Conservation (phyloP, 2,113 vertebrate species). For the Neomonachus schauinslandi region DNA sequence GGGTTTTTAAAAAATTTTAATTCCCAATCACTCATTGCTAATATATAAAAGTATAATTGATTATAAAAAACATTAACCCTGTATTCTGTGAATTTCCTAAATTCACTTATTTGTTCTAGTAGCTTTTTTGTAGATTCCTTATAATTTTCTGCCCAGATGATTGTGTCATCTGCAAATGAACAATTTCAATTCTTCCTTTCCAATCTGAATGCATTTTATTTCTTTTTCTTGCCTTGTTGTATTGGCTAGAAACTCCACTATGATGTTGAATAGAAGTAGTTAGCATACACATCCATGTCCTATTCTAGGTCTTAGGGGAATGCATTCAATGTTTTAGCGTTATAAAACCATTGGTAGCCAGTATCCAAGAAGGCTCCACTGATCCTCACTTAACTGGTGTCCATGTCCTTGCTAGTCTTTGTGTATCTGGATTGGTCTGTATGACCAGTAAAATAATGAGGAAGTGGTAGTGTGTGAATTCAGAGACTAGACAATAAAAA, state of each 20-base stretch:
- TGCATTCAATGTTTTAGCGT: background rate
- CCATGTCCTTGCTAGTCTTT: background rate
- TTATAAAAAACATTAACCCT: background rate
- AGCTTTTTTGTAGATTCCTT: background rate
- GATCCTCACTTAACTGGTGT: background rate
- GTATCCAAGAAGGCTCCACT: background rate
- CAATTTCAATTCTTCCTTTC: background rate
- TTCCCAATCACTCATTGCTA: background rate
- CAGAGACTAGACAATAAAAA: background rate
- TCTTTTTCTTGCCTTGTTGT: slow-evolving; percentile 33
- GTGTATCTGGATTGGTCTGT: background rate
- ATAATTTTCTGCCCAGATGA: background rate
- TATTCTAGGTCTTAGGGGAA: background rate
- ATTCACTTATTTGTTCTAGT: background rate
- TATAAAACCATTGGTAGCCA: background rate
- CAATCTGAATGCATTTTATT: background rate
- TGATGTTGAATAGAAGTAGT: background rate
- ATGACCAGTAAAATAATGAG: background rate
- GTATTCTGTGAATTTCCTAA: background rate
- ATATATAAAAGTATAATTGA: background rate
- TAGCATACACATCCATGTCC: background rate
- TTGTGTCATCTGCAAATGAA: background rate
- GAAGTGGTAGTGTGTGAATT: background rate
- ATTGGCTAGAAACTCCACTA: background rate
- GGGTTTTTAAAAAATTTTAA: background rate